phyloP scores from a whole-genome alignment of 2,113 vertebrate species.

The Tragelaphus imberbis region DNA sequence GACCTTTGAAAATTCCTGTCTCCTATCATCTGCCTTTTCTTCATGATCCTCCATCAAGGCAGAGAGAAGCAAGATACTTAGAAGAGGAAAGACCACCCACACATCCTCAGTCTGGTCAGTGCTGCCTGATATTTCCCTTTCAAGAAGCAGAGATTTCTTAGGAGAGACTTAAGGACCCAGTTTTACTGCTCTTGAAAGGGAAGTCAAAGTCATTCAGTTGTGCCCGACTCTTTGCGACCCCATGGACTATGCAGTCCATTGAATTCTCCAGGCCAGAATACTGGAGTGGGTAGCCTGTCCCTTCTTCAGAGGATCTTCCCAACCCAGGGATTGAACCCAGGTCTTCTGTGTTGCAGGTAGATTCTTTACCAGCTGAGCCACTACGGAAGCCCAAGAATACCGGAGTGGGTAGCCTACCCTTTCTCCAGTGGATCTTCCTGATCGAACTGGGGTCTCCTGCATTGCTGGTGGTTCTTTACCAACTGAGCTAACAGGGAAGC shows the following conservation, averaged over 20 bases:
- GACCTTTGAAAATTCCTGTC: background rate
- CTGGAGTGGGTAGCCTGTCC: background rate
- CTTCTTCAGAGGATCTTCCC: background rate
- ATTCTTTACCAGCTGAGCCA: background rate
- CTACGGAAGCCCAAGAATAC: background rate
- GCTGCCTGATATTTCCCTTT: background rate
- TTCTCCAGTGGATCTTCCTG: background rate
- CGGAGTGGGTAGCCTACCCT: background rate
- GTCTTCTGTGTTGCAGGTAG: background rate
- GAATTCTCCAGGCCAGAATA: background rate
- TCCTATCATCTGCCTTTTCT: background rate
- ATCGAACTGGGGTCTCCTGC: background rate
- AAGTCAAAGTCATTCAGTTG: background rate
- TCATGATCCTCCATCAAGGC: background rate
- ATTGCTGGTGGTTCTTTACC: background rate
- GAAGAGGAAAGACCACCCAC: background rate
- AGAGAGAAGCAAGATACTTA: background rate
- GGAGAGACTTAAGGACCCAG: background rate
- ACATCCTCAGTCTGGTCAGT: background rate
- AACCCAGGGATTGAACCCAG: background rate
- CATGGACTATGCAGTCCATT: background rate
- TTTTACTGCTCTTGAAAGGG: background rate
- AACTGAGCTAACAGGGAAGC: background rate
- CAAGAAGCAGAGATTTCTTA: background rate
- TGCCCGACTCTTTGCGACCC: background rate